Base-by-base conservation (phyloP, 2,113 vertebrate genomes). In the Sorex araneus region DNA sequence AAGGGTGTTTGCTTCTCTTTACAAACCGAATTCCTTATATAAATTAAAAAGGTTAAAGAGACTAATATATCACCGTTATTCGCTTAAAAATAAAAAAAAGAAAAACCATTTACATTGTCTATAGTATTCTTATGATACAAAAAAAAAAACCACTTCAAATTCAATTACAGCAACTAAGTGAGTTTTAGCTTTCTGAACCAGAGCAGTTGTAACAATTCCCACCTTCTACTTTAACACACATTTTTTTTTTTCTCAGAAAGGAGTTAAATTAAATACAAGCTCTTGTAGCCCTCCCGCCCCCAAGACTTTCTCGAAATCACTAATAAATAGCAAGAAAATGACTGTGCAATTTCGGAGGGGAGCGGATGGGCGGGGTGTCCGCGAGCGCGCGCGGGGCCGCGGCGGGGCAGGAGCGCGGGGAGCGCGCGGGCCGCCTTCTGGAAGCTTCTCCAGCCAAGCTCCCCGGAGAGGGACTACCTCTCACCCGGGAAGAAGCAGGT, bases 21-120 rank as follows among this genome's bases (percentile, higher is more conserved):
- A 98, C 98, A 98, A 99, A 98, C 97, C 96, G 96, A 98, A 98
- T 97, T 97, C 95, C 97, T 97, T 98, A 98, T 98, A 99, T 98
- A 98, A 99, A 99, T 99, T 98, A 99, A 99, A 98, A 97, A 98
- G 94, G 98, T 98, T 98, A 98, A 96, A 98, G 97, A 98, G 93
- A 97, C 96, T 98, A 95, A 98, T 97, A 98, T 97, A 92, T 96
- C 97, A 97, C 97, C 94, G 94, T 98, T 97, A 98, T 98, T 97
- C 97, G 97, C 97, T 97, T 97, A 94, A 91, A 96, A 94, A 97
- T 40, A 94, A 97, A 97, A 97, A 83, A 97, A 97, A 97, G 97
- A 97, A 83, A 97, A 97, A 96, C 96, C 89, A 98, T 98, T 97
- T 98, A 98, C 98, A 98, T 97, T 96, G 96, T 98, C 97, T 98